A percentile compares a stretch with the other conserved stretches of the same genome.
phyloP scores from a whole-genome alignment of 1,140 invertebrate genomes.

The Leptopilina boulardi region DNA sequence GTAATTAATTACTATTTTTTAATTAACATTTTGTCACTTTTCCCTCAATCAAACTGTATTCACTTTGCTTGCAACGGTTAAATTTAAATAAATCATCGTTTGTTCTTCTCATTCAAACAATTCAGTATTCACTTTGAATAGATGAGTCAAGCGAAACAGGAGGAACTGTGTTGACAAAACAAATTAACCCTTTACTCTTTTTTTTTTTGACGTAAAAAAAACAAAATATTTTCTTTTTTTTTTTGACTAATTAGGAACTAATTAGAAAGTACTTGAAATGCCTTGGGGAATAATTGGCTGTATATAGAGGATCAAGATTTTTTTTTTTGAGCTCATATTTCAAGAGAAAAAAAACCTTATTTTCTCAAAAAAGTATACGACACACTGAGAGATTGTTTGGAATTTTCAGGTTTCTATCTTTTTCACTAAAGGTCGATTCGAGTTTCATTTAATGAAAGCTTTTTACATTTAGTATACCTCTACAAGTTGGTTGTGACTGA shows the following conservation, averaged over 20 bases:
- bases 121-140: neutral
- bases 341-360: no score
- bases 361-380: no score
- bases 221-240: neutral
- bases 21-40: conserved; percentile 24
- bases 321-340: no score
- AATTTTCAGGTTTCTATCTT: no score
- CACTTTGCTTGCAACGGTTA: neutral
- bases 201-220: neutral
- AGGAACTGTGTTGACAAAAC: neutral
- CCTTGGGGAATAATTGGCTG: no score
- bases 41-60: neutral
- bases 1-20: neutral
- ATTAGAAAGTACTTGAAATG: no score
- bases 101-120: neutral
- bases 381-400: no score
- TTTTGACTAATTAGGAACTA: neutral
- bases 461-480: neutral
- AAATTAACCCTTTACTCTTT: neutral
- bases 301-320: no score
- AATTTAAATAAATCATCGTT: conserved; percentile 22
- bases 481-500: neutral
- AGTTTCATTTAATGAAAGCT: conserved; percentile 26
- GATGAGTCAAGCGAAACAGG: neutral
- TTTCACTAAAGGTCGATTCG: neutral